Conservation (phyloP, 1,140 invertebrate genomes). For the Papilio helenus region DNA sequence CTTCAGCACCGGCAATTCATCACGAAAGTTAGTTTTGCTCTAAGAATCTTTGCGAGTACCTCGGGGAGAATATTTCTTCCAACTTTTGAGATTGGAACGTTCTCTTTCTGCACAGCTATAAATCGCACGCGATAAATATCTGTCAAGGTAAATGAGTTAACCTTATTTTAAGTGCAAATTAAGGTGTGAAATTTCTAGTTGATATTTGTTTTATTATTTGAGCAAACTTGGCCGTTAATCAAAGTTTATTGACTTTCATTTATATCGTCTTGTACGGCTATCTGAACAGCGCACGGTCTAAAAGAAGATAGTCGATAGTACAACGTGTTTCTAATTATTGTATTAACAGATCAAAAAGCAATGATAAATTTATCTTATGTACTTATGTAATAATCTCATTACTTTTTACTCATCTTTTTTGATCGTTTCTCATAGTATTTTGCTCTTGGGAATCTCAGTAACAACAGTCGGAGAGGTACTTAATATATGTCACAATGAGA, state of each 20-base stretch:
- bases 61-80: constrained; percentile 37
- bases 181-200: not conserved
- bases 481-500: constrained; percentile 53
- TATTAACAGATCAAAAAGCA: too few relatives aligned
- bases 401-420: constrained; percentile 18
- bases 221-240: too few relatives aligned
- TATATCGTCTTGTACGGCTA: too few relatives aligned
- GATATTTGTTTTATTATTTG: not conserved
- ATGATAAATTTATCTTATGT: not conserved
- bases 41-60: constrained; percentile 37
- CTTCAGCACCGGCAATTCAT: constrained; percentile 28
- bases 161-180: not conserved
- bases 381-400: not conserved
- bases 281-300: too few relatives aligned
- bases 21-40: constrained; percentile 37
- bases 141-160: constrained; percentile 30
- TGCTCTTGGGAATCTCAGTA: constrained; percentile 31
- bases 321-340: too few relatives aligned
- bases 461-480: constrained; percentile 38
- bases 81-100: constrained; percentile 35
- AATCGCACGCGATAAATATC: constrained; percentile 30
- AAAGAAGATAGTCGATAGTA: too few relatives aligned
- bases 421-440: constrained; percentile 15
- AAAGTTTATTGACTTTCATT: too few relatives aligned
- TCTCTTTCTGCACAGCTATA: constrained; percentile 28